Evolutionary conservation across 2,797 vertebrate species (phyloP).

Genomic region (Centroberyx gerrardi): DNA sequence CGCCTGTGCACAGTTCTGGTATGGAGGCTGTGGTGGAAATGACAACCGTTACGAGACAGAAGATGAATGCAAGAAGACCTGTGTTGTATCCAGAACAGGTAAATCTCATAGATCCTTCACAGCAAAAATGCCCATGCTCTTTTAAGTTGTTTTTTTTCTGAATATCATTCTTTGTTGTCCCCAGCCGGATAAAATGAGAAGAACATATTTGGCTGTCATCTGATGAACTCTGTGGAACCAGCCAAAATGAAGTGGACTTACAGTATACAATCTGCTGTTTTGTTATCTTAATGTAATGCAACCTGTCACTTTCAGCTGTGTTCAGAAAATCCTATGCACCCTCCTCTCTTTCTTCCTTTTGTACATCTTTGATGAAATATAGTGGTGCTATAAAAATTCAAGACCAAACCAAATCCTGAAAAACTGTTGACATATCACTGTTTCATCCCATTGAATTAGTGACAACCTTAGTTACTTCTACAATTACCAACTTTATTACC

Average conservation of each 20-base stretch:
- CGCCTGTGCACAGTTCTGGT: constrained; percentile 93
- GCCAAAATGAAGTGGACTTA: constrained; percentile 21
- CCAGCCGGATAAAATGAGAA: constrained; percentile 68
- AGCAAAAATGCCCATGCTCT: not conserved
- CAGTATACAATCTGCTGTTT: constrained; percentile 8
- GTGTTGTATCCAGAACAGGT: constrained; percentile 83
- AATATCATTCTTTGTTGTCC: constrained; percentile 33
- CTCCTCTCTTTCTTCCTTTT: not conserved
- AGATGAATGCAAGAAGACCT: constrained; percentile 87
- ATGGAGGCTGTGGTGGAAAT: constrained; percentile 90
- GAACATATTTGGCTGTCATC: not conserved
- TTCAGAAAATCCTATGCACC: constrained; percentile 44
- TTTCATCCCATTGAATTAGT: constrained; percentile 12
- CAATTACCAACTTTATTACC: constrained; percentile 40
- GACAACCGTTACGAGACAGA: constrained; percentile 90
- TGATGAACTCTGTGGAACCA: constrained; percentile 9
- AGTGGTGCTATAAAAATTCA: not conserved
- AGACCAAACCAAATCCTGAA: not conserved
- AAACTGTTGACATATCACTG: not conserved
- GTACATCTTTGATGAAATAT: not conserved
- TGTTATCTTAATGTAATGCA: constrained; percentile 36
- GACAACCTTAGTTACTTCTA: not conserved
- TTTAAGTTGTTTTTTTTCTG: not conserved
- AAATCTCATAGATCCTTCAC: constrained; percentile 31
- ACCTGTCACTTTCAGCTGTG: constrained; percentile 27